Percentiles rank a stretch among this genome's conserved stretches.
These are phyloP conservation scores for Tenthredo mesomela DNA, from an alignment of 2,888 invertebrate species.

Conservation along the genomic window DNA sequence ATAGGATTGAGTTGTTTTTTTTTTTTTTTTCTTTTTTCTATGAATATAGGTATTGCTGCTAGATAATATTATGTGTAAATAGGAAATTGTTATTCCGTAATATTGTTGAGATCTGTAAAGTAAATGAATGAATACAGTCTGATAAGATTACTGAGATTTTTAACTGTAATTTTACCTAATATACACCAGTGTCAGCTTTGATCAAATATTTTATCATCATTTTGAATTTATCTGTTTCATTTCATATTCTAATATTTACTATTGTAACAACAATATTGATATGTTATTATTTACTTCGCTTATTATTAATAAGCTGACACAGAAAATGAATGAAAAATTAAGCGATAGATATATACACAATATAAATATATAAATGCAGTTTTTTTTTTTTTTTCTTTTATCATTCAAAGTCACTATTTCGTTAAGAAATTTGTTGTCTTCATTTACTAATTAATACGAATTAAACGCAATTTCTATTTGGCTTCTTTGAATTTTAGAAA, in stretches of 20 bases:
- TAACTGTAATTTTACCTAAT: neutral
- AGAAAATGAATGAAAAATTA: neutral
- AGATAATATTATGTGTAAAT: conserved; percentile 42
- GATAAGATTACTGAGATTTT: neutral
- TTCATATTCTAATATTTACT: neutral
- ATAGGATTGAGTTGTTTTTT: too few relatives aligned
- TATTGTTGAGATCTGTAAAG: conserved; percentile 15
- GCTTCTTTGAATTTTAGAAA: neutral
- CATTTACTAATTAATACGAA: neutral
- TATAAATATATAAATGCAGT: neutral
- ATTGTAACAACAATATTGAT: neutral
- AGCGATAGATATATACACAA: neutral
- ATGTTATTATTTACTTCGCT: conserved; percentile 5
- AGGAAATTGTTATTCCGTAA: conserved; percentile 32
- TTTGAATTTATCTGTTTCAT: neutral
- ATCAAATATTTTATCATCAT: neutral
- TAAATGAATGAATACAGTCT: conserved; percentile 25
- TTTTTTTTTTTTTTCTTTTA: neutral
- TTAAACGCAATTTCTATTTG: too few relatives aligned
- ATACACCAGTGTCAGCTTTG: conserved; percentile 7
- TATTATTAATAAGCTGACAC: neutral
- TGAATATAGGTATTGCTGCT: conserved; percentile 16
- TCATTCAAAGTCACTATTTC: conserved; percentile 1
- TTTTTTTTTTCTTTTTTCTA: too few relatives aligned
- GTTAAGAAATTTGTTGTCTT: neutral